These are phyloP conservation scores for Papilio glaucus DNA, from an alignment of 1,140 invertebrate genomes.

Conservation along the genomic window DNA sequence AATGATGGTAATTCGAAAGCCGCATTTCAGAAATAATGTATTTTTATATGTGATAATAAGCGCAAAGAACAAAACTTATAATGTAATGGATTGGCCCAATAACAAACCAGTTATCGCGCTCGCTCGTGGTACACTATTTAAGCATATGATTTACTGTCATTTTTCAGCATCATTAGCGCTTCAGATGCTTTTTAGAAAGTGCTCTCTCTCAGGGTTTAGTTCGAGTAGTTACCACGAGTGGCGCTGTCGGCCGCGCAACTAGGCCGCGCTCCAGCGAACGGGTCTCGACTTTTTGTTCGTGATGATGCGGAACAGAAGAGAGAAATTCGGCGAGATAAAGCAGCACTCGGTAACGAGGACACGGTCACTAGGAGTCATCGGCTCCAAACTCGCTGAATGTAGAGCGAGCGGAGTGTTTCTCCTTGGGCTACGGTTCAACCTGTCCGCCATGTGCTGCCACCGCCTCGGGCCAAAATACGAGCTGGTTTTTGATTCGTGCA, in stretches of 20 bases:
- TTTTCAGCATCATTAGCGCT: conserved; percentile 55
- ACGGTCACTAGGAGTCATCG: conserved; percentile 80
- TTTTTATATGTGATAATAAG: conserved; percentile 5
- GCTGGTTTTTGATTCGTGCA: conserved; percentile 51
- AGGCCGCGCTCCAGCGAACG: conserved; percentile 73
- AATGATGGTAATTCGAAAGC: neutral
- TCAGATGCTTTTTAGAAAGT: conserved; percentile 49
- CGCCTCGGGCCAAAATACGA: conserved; percentile 55
- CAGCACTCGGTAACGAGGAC: conserved; percentile 73
- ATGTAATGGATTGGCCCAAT: conserved; percentile 4
- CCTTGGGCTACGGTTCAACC: conserved; percentile 61
- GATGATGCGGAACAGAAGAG: conserved; percentile 76
- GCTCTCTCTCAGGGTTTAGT: conserved; percentile 47
- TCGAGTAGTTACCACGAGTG: conserved; percentile 36
- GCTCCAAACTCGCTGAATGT: conserved; percentile 74
- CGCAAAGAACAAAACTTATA: conserved; percentile 24
- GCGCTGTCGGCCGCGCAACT: conserved; percentile 59
- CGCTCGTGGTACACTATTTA: conserved; percentile 40
- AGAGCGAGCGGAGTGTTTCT: conserved; percentile 73
- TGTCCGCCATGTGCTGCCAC: conserved; percentile 54
- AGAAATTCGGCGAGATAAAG: conserved; percentile 80
- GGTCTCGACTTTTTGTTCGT: conserved; percentile 74
- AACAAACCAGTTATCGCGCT: conserved; percentile 36
- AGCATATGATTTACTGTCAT: conserved; percentile 48
- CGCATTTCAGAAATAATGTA: neutral